phyloP scores from a whole-genome alignment of 1,140 invertebrate genomes.

The Delia radicum region DNA sequence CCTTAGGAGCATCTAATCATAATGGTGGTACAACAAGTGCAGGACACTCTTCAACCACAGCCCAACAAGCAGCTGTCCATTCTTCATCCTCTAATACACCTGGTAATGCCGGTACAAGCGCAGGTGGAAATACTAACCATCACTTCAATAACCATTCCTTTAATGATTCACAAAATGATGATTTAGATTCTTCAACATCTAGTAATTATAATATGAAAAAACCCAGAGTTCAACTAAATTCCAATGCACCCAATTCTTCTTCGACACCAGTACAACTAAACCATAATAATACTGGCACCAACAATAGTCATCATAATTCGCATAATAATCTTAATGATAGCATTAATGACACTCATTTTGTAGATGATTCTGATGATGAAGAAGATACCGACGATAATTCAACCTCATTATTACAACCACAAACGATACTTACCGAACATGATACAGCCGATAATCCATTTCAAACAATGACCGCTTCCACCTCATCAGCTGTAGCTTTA shows the following conservation, averaged over 20 bases:
- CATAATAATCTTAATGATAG: background rate
- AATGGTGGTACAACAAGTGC: slow-evolving; percentile 10
- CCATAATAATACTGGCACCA: slow-evolving; percentile 24
- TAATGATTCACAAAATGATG: slow-evolving; percentile 38
- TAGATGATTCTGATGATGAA: slow-evolving; percentile 38
- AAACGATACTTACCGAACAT: slow-evolving; percentile 21
- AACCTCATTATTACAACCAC: slow-evolving; percentile 33
- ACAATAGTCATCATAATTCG: background rate
- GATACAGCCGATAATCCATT: slow-evolving; percentile 9
- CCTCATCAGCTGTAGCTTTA: slow-evolving; percentile 6
- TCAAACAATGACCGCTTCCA: background rate
- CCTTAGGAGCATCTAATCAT: slow-evolving; percentile 30
- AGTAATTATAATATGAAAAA: slow-evolving; percentile 46
- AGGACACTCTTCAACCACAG: slow-evolving; percentile 32
- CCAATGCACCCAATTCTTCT: slow-evolving; percentile 29
- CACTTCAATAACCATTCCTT: slow-evolving; percentile 36
- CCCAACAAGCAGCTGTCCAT: slow-evolving; percentile 29
- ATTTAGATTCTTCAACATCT: slow-evolving; percentile 41
- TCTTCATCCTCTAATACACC: slow-evolving; percentile 36
- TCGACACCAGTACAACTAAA: background rate
- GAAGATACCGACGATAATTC: slow-evolving; percentile 51
- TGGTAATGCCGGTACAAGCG: slow-evolving; percentile 8
- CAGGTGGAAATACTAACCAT: slow-evolving; percentile 32
- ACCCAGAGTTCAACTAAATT: slow-evolving; percentile 41
- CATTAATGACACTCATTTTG: slow-evolving; percentile 32